These are phyloP conservation scores for Amaurobius ferox DNA, from an alignment of 2,888 invertebrate genomes.

Conservation along the genomic window DNA sequence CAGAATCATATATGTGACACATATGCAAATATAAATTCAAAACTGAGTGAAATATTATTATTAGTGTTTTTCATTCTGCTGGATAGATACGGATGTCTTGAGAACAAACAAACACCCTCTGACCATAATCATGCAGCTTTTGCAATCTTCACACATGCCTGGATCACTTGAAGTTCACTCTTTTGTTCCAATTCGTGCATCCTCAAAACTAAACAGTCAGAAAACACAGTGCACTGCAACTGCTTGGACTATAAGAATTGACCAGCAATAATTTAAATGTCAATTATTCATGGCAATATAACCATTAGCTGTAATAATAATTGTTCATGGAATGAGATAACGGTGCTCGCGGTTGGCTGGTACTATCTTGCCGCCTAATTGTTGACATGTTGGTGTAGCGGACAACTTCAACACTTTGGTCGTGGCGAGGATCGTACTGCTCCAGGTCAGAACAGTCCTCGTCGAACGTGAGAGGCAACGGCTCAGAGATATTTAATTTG, in stretches of 20 bases:
- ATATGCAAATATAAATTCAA: no score
- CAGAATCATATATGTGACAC: no score
- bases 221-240: conserved; percentile 10
- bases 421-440: conserved; percentile 63
- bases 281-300: not conserved
- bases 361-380: conserved; percentile 75
- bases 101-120: no score
- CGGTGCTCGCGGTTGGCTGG: conserved; percentile 79
- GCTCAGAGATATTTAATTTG: conserved; percentile 65
- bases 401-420: conserved; percentile 70
- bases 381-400: conserved; percentile 72
- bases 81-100: no score
- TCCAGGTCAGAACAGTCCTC: conserved; percentile 66
- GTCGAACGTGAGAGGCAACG: conserved; percentile 47
- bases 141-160: not conserved
- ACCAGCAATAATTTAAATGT: conserved; percentile 42
- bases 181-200: not conserved
- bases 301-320: conserved; percentile 74
- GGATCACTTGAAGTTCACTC: no score
- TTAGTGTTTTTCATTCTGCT: not conserved
- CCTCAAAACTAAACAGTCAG: not conserved
- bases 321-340: conserved; percentile 74
- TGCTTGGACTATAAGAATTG: conserved; percentile 39
- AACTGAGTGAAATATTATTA: no score
- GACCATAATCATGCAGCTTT: not conserved